Evolutionary conservation across 1,140 invertebrate genomes (phyloP), one percentile per base, ranked within the genome.

Genomic region (Heterodera carotae): DNA sequence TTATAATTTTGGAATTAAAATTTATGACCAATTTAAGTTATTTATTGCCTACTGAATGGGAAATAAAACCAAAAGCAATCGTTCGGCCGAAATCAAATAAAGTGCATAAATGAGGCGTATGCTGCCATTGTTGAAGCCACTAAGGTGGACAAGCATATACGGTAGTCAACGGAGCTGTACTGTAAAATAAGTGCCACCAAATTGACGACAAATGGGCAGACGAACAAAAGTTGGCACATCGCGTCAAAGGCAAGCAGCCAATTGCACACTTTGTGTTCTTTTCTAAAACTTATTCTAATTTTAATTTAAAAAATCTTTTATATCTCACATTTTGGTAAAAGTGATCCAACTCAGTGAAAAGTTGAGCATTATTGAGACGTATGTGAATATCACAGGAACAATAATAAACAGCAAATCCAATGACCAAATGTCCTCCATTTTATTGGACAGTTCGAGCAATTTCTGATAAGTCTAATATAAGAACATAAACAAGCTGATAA

Each of bases 31-130:
- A 18, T 2, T 18, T 70, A 15, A 71, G 1, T 25, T 62, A 31
- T n/a, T n/a, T n/a, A n/a, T n/a, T n/a, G 29, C 60, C 22, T 22
- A 72, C 70, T 73, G 15, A 29, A 60, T 56, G 4, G 70, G 70
- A 29, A 59, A 73, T 18, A 73, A 1, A 2, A 73, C 53, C 22
- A 73, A 60, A 18, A 73, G 34, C 53, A 48, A 12, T 60, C 70
- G 36, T 34, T 73, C 70, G 22, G 53, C 2, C 36, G 70, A 73
- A 0, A 73, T 56, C 33, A 73, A 73, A 73, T 73, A 73, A 56
- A 73, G 36, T n/a, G 70, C 43, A 73, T 60, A 56, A 73, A 73
- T 5, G 70, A 73, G 34, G 70, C n/a, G 34, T 27, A 73, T 8
- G 70, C 10, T 31, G 34, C 48, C 27, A 43, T 48, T 27, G 70